Evolutionary conservation across 2,888 invertebrate genomes (phyloP), one percentile per base, ranked within the genome.

Genomic region (Epistrophella euchroma): DNA sequence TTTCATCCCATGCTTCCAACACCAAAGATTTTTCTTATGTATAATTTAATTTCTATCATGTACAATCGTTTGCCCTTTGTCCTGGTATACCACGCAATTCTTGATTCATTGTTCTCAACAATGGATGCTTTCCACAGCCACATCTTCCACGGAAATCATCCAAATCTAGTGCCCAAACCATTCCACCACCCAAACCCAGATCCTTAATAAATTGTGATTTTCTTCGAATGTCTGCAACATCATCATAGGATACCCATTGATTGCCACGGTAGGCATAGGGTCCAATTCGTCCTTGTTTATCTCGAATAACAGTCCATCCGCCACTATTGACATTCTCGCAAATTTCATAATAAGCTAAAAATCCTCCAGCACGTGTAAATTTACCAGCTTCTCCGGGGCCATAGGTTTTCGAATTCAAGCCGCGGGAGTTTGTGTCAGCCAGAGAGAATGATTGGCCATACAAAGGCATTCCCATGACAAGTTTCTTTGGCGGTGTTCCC

Each of bases 241-340:
- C 95, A 89, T 97, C 95, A 90, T 96, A 97, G 0, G 96, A 95
- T 0, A 96, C 95, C 97, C 97, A 97, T 90, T 97, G 97, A 78
- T 94, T 94, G 0, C 94, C 95, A 47, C 93, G 93, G 82, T 95
- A 94, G 0, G 96, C 95, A 90, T 95, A 97, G 0, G 97, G 96
- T 1, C 97, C 97, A 88, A 95, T 95, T 17, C 94, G 91, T 2
- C 94, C 95, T 88, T 94, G 89, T 0, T 94, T 92, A 89, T 94
- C 95, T 90, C 96, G 94, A 25, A 94, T 94, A 11, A 95, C 94
- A 0, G 94, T 94, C 93, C 95, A 94, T 15, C 95, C 94, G 64
- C 94, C 94, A 25, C 91, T 92, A 88, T 94, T 94, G 1, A 95
- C 92, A 89, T 94, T 93, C 88, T 95, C 94, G 88, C 95, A 95